These are phyloP conservation scores for Tipula lateralis DNA, from an alignment of 2,888 invertebrate genomes.

Conservation along the genomic window DNA sequence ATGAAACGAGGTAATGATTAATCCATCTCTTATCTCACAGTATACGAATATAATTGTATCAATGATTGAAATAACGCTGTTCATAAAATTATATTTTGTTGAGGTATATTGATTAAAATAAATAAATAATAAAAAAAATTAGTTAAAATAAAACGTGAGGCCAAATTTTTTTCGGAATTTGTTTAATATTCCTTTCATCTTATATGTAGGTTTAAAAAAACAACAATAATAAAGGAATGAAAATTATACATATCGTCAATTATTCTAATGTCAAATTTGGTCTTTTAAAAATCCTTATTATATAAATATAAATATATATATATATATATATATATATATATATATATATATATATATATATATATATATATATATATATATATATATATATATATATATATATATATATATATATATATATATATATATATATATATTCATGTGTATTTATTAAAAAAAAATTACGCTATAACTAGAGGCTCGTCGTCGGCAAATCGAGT, in stretches of 20 bases:
- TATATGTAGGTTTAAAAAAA: background rate
- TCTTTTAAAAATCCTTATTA: background rate
- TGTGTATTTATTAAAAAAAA: background rate
- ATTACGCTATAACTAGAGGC: constrained; percentile 83
- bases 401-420: no score
- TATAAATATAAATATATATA: background rate
- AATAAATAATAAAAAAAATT: background rate
- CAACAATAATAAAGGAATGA: background rate
- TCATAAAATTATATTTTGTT: background rate
- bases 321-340: background rate
- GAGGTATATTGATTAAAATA: background rate
- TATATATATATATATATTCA: no score
- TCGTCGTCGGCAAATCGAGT: constrained; percentile 80
- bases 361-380: no score
- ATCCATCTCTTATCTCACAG: background rate
- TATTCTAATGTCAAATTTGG: constrained; percentile 19
- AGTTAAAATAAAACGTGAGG: background rate
- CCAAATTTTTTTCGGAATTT: background rate
- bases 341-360: no score
- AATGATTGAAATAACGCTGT: background rate
- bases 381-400: no score
- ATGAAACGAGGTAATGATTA: background rate
- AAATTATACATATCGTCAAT: background rate
- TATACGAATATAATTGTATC: background rate
- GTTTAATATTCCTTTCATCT: background rate